A percentile compares a stretch with the other conserved stretches of the same genome.
These are phyloP conservation scores for Eumeta japonica DNA, from an alignment of 1,140 invertebrate species.

Conservation along the genomic window DNA sequence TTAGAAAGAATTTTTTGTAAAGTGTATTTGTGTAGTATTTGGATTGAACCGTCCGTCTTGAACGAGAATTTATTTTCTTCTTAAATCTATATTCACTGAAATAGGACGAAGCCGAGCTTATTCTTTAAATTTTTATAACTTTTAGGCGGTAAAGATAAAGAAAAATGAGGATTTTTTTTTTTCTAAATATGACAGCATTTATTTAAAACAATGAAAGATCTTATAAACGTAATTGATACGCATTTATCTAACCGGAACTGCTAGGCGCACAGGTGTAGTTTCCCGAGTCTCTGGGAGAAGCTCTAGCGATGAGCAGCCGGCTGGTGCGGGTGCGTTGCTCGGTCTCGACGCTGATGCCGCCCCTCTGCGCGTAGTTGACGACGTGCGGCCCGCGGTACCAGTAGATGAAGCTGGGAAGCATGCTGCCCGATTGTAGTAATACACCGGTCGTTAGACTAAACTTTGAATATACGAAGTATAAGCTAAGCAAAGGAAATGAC, in stretches of 20 bases:
- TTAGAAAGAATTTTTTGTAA: too few relatives aligned
- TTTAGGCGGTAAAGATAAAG: too few relatives aligned
- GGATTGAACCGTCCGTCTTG: too few relatives aligned
- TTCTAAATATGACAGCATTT: too few relatives aligned
- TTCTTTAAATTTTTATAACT: too few relatives aligned
- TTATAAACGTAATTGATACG: too few relatives aligned
- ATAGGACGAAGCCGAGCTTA: too few relatives aligned
- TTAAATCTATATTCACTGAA: too few relatives aligned
- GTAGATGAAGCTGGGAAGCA: constrained; percentile 69
- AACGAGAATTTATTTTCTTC: too few relatives aligned
- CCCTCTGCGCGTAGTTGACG: constrained; percentile 83
- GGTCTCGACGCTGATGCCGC: constrained; percentile 82
- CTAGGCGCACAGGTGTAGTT: constrained; percentile 84
- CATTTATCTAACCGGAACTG: constrained; percentile 59
- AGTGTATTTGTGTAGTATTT: too few relatives aligned
- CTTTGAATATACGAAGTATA: not conserved
- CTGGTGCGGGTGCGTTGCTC: constrained; percentile 83
- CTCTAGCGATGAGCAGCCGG: constrained; percentile 76
- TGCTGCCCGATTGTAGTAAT: not conserved
- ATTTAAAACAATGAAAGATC: too few relatives aligned
- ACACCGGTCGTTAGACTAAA: not conserved
- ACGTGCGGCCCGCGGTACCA: constrained; percentile 86
- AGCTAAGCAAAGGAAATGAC: not conserved
- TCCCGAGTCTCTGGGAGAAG: constrained; percentile 75
- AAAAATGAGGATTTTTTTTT: too few relatives aligned